Percentiles rank a stretch among this genome's conserved stretches.
Conservation (phyloP, 2,888 invertebrate genomes). For the Mantis religiosa region DNA sequence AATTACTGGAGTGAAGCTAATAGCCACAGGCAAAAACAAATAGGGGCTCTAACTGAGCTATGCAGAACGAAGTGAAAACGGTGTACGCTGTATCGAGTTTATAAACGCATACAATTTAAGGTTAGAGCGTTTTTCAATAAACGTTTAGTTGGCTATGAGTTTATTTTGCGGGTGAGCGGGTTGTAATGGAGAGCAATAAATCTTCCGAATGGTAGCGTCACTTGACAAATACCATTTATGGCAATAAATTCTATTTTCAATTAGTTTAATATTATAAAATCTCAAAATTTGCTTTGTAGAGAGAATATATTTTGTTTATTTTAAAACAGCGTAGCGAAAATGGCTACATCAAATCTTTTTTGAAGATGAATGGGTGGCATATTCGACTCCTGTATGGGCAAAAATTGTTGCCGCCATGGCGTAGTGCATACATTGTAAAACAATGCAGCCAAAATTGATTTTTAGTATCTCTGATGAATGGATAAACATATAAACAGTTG, state of each 20-base stretch:
- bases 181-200: not conserved
- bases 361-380: not conserved
- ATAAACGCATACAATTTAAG: not conserved
- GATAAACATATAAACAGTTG: no score
- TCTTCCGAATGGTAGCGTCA: not conserved
- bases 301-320: not conserved
- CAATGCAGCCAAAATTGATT: no score
- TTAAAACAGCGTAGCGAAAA: no score
- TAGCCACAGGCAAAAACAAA: no score
- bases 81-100: not conserved
- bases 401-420: not conserved
- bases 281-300: not conserved
- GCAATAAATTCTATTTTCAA: not conserved
- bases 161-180: not conserved
- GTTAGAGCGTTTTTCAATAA: not conserved
- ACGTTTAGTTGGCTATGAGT: not conserved
- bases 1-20: no score
- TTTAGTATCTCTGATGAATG: no score
- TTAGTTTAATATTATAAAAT: not conserved
- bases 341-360: no score
- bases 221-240: not conserved
- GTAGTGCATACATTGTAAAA: no score
- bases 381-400: not conserved
- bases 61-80: no score
- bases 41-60: no score